Conservation (phyloP, 2,888 invertebrate genomes). For the Malthinus seriepunctatus region DNA sequence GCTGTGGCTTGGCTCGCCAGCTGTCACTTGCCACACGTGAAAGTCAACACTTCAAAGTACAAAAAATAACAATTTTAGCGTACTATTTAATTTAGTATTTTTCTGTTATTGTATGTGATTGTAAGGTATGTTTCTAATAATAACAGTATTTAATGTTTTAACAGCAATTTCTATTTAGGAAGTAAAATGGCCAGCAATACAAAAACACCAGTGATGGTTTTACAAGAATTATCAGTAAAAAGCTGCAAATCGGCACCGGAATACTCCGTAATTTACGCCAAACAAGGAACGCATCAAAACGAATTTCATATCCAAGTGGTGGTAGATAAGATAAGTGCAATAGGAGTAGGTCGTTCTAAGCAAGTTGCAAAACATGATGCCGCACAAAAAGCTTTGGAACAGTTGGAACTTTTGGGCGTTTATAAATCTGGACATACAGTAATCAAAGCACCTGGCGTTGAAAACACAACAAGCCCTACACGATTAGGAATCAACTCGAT, state of each 20-base stretch:
- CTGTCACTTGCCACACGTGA: no score
- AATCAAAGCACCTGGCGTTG: conserved; percentile 36
- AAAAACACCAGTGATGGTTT: conserved; percentile 68
- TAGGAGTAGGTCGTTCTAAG: conserved; percentile 52
- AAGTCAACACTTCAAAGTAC: no score
- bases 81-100: no score
- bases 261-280: conserved; percentile 52
- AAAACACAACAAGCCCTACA: conserved; percentile 26
- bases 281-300: conserved; percentile 52
- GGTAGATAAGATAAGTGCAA: conserved; percentile 49
- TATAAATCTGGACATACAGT: conserved; percentile 38
- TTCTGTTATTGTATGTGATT: no score
- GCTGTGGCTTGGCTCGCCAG: no score
- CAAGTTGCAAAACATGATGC: conserved; percentile 66
- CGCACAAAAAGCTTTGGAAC: conserved; percentile 57
- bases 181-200: conserved; percentile 39
- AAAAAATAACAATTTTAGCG: no score
- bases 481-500: conserved; percentile 37
- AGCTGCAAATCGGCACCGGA: conserved; percentile 56
- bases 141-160: no score
- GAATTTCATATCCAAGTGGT: conserved; percentile 56
- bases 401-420: conserved; percentile 50
- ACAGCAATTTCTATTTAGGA: no score
- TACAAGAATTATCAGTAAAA: conserved; percentile 69
- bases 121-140: no score